Evolutionary conservation across 2,888 invertebrate species (phyloP), one percentile per base, ranked within the genome.

Genomic region (Monopis laevigella): DNA sequence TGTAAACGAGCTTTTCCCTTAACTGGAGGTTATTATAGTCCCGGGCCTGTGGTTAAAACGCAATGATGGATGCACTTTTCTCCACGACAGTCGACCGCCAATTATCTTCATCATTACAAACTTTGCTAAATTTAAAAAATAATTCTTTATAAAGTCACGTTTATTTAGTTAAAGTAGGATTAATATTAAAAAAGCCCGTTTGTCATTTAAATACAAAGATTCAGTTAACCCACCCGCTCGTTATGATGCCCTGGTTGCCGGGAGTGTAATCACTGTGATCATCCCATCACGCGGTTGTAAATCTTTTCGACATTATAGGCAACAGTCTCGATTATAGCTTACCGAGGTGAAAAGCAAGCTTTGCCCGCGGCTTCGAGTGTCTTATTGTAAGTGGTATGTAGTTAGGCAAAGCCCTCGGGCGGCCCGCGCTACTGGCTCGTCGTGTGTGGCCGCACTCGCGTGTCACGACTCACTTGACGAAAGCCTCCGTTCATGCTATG

Each of bases 261-360:
- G 17, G 34, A n/a, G 34, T 21, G 16, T 36, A 36, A 36, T 36
- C 21, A 36, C 36, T 21, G 36, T 36, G 36, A 36, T 36, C 36
- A 36, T 36, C 36, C 21, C 16, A 21, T 36, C 36, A 36, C 11
- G 36, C 21, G 21, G 36, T 36, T 36, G 36, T 36, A 36, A 36
- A 36, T 36, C 36, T 36, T 36, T 36, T 21, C 36, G 36, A 36
- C 36, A 36, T 36, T 19, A 36, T 36, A 36, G 36, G 36, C 36
- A 36, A 21, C 19, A 36, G 36, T 36, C 36, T 11, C 36, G 36
- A 36, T 36, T 36, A 36, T 36, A 36, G 21, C 36, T 21, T 32
- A 32, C 16, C 32, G 32, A 32, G 32, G 32, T 32, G 32, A 32
- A 32, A 32, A 32, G 32, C 32, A 32, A 32, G 32, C 32, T 32